Conservation (phyloP, 2,113 vertebrate genomes). For the Pseudorhombus dupliciocellatus region DNA sequence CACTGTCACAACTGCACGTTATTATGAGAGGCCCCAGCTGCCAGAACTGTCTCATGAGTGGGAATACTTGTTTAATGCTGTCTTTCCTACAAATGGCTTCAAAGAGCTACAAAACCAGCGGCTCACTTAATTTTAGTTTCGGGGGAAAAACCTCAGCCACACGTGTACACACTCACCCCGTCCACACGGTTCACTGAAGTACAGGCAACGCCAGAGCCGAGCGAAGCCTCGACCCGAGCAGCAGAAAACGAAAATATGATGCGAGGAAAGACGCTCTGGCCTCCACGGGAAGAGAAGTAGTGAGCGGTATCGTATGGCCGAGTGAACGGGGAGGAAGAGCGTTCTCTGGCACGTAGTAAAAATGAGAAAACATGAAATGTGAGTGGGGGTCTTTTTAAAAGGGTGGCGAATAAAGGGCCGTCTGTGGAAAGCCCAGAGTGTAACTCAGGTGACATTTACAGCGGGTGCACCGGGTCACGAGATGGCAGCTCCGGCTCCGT, state of each 20-base stretch:
- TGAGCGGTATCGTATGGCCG: slow-evolving; percentile 38
- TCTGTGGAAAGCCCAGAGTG: slow-evolving; percentile 56
- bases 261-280: slow-evolving; percentile 16
- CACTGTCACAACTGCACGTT: slow-evolving; percentile 16
- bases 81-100: slow-evolving; percentile 23
- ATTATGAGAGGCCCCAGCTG: not conserved
- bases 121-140: slow-evolving; percentile 27
- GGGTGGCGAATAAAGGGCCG: slow-evolving; percentile 57
- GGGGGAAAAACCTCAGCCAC: slow-evolving; percentile 8
- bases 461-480: slow-evolving; percentile 62
- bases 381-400: slow-evolving; percentile 62
- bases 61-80: slow-evolving; percentile 2
- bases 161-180: slow-evolving; percentile 7
- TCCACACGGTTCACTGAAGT: too few species aligned
- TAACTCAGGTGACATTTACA: slow-evolving; percentile 81
- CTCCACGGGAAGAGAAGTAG: slow-evolving; percentile 21
- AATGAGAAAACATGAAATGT: slow-evolving; percentile 74
- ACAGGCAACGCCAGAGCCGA: too few species aligned
- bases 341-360: slow-evolving; percentile 55
- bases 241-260: slow-evolving; percentile 20
- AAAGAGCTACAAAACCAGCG: slow-evolving; percentile 22
- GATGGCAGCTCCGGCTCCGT: slow-evolving; percentile 35
- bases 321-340: slow-evolving; percentile 32
- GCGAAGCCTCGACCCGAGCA: not conserved
- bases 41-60: slow-evolving; percentile 10